Percentiles rank a stretch among this genome's conserved stretches.
These are phyloP conservation scores for Tenualosa ilisha DNA, from an alignment of 2,797 vertebrate species.

Conservation along the genomic window DNA sequence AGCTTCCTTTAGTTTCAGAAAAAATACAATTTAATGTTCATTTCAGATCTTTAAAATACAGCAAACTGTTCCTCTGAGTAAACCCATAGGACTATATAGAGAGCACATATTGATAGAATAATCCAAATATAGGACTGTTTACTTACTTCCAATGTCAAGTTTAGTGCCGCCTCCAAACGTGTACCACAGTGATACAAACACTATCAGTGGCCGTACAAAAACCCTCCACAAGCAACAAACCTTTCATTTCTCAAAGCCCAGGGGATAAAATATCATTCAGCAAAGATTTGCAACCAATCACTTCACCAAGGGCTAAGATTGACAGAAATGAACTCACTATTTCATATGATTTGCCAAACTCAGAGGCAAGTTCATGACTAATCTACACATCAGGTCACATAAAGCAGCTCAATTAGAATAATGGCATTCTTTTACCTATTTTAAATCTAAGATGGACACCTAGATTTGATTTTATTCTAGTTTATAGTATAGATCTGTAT, in stretches of 20 bases:
- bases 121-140: neutral
- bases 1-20: no score
- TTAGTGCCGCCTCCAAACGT: constrained; percentile 19
- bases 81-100: no score
- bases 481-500: no score
- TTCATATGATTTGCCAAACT: neutral
- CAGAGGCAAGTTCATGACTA: neutral
- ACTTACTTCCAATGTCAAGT: constrained; percentile 38
- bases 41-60: no score
- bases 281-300: neutral
- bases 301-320: neutral
- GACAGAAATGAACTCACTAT: neutral
- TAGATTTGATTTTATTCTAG: no score
- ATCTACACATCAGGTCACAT: neutral
- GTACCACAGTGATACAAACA: neutral
- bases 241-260: neutral
- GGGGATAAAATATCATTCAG: neutral
- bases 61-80: no score
- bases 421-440: no score
- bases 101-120: neutral
- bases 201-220: neutral
- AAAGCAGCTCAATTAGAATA: no score
- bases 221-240: neutral
- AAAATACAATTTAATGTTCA: no score
- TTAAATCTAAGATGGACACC: no score